phyloP scores from a whole-genome alignment of 30 jellyfish, hydroid and myxozoan genomes.

The Calvadosia cruxmelitensis region DNA sequence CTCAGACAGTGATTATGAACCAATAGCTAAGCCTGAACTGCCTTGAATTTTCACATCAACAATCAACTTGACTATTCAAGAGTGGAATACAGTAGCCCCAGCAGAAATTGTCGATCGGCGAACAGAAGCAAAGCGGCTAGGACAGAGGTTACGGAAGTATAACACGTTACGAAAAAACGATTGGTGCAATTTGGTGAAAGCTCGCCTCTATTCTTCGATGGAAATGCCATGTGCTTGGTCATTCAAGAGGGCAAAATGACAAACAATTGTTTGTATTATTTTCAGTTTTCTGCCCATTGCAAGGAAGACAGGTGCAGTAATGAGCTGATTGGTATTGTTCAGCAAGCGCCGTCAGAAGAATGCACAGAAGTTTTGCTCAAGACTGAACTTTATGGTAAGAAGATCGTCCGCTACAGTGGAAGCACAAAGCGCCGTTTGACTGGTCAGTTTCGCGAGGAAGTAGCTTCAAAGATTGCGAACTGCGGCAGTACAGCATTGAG shows the following conservation, averaged over 20 bases:
- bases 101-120: too few relatives aligned
- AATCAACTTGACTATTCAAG: too few relatives aligned
- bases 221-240: neutral
- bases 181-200: too few relatives aligned
- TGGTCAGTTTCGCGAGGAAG: neutral
- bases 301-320: neutral
- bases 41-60: too few relatives aligned
- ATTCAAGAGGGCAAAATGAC: neutral
- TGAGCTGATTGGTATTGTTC: neutral
- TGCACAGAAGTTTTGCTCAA: neutral
- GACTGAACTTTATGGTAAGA: neutral
- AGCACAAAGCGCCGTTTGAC: neutral
- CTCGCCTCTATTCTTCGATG: too few relatives aligned
- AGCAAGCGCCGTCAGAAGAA: neutral
- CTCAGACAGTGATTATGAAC: too few relatives aligned
- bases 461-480: neutral
- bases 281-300: neutral
- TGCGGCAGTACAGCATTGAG: neutral
- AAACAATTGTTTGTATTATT: neutral
- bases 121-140: too few relatives aligned
- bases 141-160: too few relatives aligned
- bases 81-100: too few relatives aligned
- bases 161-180: too few relatives aligned
- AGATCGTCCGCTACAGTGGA: neutral
- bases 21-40: too few relatives aligned